Evolutionary conservation across 2,113 vertebrate genomes (phyloP).

Genomic region (Aix galericulata): DNA sequence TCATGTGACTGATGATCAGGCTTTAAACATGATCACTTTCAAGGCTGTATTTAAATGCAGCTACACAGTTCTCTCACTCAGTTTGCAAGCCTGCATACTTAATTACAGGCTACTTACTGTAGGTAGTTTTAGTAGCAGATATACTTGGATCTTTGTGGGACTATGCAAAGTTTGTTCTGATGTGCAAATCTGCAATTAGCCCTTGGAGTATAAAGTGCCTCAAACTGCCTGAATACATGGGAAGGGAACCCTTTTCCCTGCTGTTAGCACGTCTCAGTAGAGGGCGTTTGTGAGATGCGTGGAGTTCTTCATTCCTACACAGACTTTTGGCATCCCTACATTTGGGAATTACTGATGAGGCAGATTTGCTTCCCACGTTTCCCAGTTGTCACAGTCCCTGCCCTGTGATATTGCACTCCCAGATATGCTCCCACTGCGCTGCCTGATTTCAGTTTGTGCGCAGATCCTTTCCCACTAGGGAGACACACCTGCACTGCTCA

Average conservation of each 20-base stretch:
- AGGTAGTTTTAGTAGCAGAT: neutral
- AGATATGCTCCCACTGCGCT: fast-evolving
- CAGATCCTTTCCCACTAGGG: neutral
- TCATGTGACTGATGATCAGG: neutral
- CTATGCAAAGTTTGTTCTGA: neutral
- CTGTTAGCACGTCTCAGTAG: neutral
- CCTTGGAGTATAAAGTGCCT: neutral
- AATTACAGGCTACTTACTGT: neutral
- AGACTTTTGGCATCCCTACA: fast-evolving
- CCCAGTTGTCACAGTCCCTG: neutral
- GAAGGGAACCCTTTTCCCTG: neutral
- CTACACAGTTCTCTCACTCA: neutral
- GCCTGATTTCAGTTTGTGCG: neutral
- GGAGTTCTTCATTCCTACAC: neutral
- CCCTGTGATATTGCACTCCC: neutral
- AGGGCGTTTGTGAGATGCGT: neutral
- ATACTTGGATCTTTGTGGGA: neutral
- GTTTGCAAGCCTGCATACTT: neutral
- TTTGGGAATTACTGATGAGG: neutral
- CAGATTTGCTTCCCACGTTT: neutral
- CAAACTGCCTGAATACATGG: fast-evolving
- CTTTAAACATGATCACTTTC: neutral
- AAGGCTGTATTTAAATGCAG: neutral
- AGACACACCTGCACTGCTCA: neutral
- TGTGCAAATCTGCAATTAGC: neutral